phyloP scores from a whole-genome alignment of 2,113 vertebrate species.

The Nerophis ophidion region DNA sequence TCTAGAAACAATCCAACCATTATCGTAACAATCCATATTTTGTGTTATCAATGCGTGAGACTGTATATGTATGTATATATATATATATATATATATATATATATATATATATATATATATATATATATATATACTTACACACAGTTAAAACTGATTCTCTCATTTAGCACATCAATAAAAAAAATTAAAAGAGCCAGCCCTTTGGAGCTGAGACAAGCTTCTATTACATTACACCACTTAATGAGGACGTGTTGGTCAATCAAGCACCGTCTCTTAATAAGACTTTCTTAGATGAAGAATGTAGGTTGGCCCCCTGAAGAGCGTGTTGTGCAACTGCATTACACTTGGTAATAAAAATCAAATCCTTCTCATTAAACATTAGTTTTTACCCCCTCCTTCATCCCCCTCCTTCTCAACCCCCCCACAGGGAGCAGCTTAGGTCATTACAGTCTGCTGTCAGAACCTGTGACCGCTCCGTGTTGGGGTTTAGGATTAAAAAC shows the following conservation, averaged over 20 bases:
- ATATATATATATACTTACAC: no score
- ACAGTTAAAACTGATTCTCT: no score
- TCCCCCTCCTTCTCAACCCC: conserved; percentile 28
- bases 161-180: no score
- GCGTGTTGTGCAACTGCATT: conserved; percentile 20
- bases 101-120: no score
- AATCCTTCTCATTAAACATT: conserved; percentile 47
- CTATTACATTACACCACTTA: background rate
- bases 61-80: no score
- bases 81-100: no score
- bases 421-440: conserved; percentile 68
- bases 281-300: background rate
- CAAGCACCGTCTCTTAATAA: background rate
- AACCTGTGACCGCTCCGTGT: conserved; percentile 69
- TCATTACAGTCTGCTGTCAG: conserved; percentile 74
- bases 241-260: background rate
- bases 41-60: no score
- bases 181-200: background rate
- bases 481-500: conserved; percentile 66
- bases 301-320: conserved; percentile 37
- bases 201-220: background rate
- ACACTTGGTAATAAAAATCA: conserved; percentile 31
- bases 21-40: no score
- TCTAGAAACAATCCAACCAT: no score
- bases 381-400: conserved; percentile 12